A percentile compares a stretch with the other conserved stretches of the same genome.
Conservation (phyloP, 2,113 vertebrate genomes). For the Octodon degus region DNA sequence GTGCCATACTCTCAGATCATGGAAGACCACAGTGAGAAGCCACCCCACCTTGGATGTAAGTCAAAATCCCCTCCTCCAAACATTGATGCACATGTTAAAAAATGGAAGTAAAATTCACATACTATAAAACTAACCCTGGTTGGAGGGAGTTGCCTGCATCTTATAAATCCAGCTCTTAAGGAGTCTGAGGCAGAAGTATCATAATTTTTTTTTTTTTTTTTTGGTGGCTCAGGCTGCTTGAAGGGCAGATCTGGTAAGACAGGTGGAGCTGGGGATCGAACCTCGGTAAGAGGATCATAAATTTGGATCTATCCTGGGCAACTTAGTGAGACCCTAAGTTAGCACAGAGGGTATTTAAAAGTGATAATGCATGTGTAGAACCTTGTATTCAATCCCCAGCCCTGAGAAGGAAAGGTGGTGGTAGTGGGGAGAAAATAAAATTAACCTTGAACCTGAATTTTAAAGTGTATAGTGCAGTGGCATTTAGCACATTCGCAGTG, state of each 20-base stretch:
- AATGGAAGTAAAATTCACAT: not conserved
- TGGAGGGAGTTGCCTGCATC: not conserved
- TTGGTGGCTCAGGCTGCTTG: too few relatives aligned
- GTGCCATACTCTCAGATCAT: not conserved
- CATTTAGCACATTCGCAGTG: not conserved
- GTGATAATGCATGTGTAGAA: not conserved
- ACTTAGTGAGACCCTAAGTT: not conserved
- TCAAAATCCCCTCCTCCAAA: not conserved
- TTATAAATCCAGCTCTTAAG: not conserved
- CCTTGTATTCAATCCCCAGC: not conserved
- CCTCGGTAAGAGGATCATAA: too few relatives aligned
- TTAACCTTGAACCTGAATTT: not conserved
- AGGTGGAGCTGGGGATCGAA: too few relatives aligned
- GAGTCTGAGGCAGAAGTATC: not conserved
- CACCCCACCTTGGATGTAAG: not conserved
- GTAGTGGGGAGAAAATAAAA: not conserved
- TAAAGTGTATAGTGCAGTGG: not conserved
- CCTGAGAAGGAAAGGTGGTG: not conserved
- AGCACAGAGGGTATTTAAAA: not conserved
- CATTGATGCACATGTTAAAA: not conserved
- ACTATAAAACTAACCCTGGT: not conserved
- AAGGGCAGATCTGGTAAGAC: too few relatives aligned
- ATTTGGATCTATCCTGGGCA: not conserved
- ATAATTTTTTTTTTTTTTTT: not conserved
- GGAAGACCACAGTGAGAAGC: not conserved